These are phyloP conservation scores for Apomyelois bistriatella DNA, from an alignment of 2,888 invertebrate species.

Conservation along the genomic window DNA sequence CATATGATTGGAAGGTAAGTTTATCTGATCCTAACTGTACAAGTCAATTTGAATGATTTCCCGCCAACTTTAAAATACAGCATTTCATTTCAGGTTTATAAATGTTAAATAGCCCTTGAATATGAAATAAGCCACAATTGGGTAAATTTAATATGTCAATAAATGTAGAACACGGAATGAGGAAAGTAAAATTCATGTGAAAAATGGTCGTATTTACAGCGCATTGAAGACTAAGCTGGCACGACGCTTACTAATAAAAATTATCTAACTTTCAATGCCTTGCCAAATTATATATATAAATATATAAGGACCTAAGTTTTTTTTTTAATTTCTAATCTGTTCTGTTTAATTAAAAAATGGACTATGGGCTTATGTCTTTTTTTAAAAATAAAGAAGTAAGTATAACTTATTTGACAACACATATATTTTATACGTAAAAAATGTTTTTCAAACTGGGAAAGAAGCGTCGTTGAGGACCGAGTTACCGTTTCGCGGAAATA, in stretches of 20 bases:
- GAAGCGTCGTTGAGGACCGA: slow-evolving; percentile 46
- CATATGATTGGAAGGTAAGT: neutral
- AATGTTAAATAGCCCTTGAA: slow-evolving; percentile 23
- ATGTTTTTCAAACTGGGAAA: slow-evolving; percentile 41
- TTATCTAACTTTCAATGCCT: slow-evolving; percentile 38
- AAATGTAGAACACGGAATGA: slow-evolving; percentile 18
- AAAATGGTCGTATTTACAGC: slow-evolving; percentile 36
- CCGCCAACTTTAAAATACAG: slow-evolving; percentile 14
- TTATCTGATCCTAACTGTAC: neutral
- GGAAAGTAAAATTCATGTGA: slow-evolving; percentile 20
- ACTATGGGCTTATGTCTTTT: too few species aligned
- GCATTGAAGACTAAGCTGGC: slow-evolving; percentile 34
- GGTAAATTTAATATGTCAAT: slow-evolving; percentile 26
- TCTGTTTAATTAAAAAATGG: too few species aligned
- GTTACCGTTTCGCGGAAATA: slow-evolving; percentile 61
- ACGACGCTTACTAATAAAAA: too few species aligned
- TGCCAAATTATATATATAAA: too few species aligned
- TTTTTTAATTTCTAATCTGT: too few species aligned
- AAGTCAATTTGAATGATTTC: neutral
- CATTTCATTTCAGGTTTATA: slow-evolving; percentile 18
- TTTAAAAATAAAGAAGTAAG: too few species aligned
- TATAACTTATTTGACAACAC: too few species aligned
- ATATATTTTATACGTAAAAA: slow-evolving; percentile 54
- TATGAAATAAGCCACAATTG: slow-evolving; percentile 17
- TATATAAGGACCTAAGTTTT: too few species aligned